Base-by-base conservation (phyloP, 2,113 vertebrate species). In the Xiphias gladius region DNA sequence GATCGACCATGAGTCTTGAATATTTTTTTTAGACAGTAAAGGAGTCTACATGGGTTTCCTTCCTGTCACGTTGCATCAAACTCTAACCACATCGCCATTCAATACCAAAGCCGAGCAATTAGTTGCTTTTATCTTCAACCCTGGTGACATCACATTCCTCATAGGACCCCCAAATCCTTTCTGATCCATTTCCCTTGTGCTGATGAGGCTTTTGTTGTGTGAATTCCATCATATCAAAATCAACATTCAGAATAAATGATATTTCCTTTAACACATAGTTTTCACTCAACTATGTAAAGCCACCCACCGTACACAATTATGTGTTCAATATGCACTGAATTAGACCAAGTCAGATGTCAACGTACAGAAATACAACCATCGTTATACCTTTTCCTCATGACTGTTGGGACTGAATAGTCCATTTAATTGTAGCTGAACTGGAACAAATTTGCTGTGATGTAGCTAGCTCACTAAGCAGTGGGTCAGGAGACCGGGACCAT, bases 111-210 rank as follows among this genome's bases (percentile, higher is more conserved):
- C 78, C 54, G 24, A 93, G 87, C 91, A 94, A 94, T 95, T 92
- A 94, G 81, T 88, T 41, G 17, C 86, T 95, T 95, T 94, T 88
- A 94, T 93, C 85, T 91, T 48, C 64, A 87, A 92, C 63, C 80
- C 84, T 70, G 78, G 73, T 90, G 80, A 86, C 91, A 93, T 91
- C 86, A 80, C 73, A 61, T 93, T 93, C 89, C 92, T 81, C 32
- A 50, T 73, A 76, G 79, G 83, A 89, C 86, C 88, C 89, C 82
- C 77, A 84, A 91, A 87, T 89, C 85, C 69, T 72, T 71, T 70
- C 79, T 86, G 88, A 86, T 87, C 89, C 64, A 86, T 76, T 82
- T 92, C 68, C 74, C 79, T 88, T 73, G 75, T 76, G 79, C 73
- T 84, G 69, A 84, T 71, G 72, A 88, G 74, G 68, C 74, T 85